Conservation (phyloP, 2,113 vertebrate genomes). For the Thalassoma bifasciatum region DNA sequence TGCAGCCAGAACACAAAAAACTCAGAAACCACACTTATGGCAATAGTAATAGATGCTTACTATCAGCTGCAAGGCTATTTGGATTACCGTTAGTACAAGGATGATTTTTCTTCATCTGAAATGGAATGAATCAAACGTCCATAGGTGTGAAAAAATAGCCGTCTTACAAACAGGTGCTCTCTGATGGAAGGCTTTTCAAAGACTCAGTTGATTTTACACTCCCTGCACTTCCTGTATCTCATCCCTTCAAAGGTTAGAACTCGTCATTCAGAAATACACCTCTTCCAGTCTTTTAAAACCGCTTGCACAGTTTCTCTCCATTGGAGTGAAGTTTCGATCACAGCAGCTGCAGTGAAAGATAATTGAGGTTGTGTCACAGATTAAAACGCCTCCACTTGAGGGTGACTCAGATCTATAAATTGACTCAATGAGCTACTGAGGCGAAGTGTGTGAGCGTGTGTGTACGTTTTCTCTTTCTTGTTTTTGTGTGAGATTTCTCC, state of each 20-base stretch:
- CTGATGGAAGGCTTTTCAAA: background rate
- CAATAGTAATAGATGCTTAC: too few species aligned
- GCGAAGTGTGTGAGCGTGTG: background rate
- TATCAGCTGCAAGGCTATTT: too few species aligned
- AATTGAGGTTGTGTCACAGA: conserved; percentile 56
- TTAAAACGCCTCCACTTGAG: conserved; percentile 58
- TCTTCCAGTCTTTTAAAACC: background rate
- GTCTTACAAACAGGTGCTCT: too few species aligned
- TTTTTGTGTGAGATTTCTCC: too few species aligned
- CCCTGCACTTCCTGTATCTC: background rate
- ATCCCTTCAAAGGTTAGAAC: background rate
- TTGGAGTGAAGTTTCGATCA: background rate
- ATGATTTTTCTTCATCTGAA: too few species aligned
- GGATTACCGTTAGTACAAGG: too few species aligned
- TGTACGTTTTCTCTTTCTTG: too few species aligned
- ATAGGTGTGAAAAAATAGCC: too few species aligned
- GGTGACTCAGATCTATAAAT: conserved; percentile 65
- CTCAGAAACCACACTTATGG: too few species aligned
- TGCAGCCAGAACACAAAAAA: too few species aligned
- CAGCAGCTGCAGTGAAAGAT: conserved; percentile 26
- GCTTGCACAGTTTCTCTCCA: background rate
- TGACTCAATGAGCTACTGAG: conserved; percentile 27
- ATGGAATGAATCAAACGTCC: too few species aligned
- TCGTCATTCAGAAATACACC: background rate
- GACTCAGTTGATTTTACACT: background rate